phyloP scores from a whole-genome alignment of 2,113 vertebrate species.

The Sula dactylatra region DNA sequence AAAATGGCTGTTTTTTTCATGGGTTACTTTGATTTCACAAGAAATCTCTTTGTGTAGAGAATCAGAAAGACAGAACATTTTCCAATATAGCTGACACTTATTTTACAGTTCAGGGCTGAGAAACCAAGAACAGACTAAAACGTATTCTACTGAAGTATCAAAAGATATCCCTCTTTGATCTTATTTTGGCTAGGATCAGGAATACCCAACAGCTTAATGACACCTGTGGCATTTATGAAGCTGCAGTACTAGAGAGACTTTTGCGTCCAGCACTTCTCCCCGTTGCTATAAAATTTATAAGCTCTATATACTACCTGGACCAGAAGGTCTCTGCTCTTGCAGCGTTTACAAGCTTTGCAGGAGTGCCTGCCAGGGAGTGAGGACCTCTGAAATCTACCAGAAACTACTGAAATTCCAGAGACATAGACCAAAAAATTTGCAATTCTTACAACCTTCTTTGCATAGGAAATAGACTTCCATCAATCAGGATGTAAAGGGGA shows the following conservation, averaged over 20 bases:
- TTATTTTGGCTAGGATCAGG: background rate
- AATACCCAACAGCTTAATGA: background rate
- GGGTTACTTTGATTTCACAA: background rate
- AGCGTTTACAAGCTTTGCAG: background rate
- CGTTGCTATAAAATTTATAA: constrained; percentile 7
- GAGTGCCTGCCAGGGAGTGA: background rate
- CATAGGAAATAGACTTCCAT: background rate
- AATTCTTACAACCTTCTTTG: background rate
- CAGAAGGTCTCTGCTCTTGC: background rate
- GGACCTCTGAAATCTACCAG: background rate
- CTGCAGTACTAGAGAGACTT: background rate
- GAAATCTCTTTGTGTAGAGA: background rate
- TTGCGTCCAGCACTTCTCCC: background rate
- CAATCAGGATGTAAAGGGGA: background rate
- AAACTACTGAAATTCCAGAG: background rate
- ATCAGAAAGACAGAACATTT: background rate
- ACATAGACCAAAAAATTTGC: background rate
- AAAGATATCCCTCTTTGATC: background rate
- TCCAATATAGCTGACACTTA: background rate
- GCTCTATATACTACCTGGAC: background rate
- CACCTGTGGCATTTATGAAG: background rate
- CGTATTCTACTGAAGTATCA: background rate
- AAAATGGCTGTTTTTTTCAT: background rate
- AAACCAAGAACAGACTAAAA: background rate
- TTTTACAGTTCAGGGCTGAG: background rate